Evolutionary conservation across 2,797 vertebrate species (phyloP).

Genomic region (Ptychadena robeensis): DNA sequence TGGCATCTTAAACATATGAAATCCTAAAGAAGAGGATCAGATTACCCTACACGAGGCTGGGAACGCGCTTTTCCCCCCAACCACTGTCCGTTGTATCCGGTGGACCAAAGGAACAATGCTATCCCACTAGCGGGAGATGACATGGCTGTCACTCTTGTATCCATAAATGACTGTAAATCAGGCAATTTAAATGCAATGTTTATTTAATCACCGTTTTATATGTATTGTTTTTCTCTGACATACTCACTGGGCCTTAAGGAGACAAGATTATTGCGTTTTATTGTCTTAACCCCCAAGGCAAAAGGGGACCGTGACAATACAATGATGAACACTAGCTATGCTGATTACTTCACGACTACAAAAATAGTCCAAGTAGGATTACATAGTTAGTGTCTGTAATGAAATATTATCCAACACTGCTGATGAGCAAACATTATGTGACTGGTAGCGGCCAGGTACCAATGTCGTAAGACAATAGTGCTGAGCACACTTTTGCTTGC

Average conservation of each 20-base stretch:
- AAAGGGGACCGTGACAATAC: neutral
- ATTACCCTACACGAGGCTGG: neutral
- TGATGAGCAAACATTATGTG: constrained; percentile 3
- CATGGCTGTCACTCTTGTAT: neutral
- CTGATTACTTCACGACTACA: constrained; percentile 13
- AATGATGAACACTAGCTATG: constrained; percentile 2
- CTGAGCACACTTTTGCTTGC: constrained; percentile 60
- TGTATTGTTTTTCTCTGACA: neutral
- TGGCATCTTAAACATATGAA: constrained; percentile 18
- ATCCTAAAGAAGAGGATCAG: constrained; percentile 14
- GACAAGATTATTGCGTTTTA: neutral
- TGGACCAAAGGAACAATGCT: neutral
- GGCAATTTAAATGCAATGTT: constrained; percentile 17
- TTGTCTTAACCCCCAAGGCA: constrained; percentile 2
- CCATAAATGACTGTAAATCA: neutral
- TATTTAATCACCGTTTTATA: neutral
- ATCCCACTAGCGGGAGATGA: neutral
- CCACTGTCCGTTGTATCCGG: no score
- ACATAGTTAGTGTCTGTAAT: constrained; percentile 7
- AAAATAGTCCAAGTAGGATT: constrained; percentile 26
- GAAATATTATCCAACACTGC: constrained; percentile 36
- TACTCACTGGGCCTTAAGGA: neutral
- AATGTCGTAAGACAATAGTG: constrained; percentile 33
- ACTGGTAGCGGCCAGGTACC: no score
- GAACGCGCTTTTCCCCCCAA: neutral